A percentile compares a stretch with the other conserved stretches of the same genome.
These are phyloP conservation scores for Tryphoninae sp. DNA, from an alignment of 2,888 invertebrate genomes.

Conservation along the genomic window DNA sequence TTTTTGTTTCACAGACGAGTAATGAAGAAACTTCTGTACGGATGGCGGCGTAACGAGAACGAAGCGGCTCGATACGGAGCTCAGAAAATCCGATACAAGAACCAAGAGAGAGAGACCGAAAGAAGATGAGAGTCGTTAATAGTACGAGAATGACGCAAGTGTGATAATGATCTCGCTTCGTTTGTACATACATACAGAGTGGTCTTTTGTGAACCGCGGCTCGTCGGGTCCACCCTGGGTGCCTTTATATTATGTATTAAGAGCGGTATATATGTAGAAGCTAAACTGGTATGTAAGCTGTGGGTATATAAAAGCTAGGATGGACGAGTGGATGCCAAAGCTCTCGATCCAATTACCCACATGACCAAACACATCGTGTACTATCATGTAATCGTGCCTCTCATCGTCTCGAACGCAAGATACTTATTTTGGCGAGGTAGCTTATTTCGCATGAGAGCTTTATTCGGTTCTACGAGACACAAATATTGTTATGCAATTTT, in stretches of 20 bases:
- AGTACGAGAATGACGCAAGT: conserved; percentile 61
- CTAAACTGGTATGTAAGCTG: conserved; percentile 34
- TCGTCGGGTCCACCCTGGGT: conserved; percentile 38
- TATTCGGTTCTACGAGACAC: conserved; percentile 17
- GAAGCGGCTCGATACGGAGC: conserved; percentile 22
- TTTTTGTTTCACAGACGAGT: neutral
- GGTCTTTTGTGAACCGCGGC: conserved; percentile 56
- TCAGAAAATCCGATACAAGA: conserved; percentile 51
- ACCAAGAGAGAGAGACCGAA: conserved; percentile 11
- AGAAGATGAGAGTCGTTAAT: conserved; percentile 42
- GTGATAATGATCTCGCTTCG: conserved; percentile 60
- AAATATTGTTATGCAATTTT: conserved; percentile 6
- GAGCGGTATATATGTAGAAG: neutral
- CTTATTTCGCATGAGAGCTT: neutral
- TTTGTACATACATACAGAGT: conserved; percentile 54
- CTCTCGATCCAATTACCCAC: conserved; percentile 64
- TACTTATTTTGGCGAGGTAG: conserved; percentile 50
- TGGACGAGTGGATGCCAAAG: conserved; percentile 61
- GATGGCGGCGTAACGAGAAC: conserved; percentile 1
- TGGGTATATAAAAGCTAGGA: conserved; percentile 49
- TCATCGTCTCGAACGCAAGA: conserved; percentile 12
- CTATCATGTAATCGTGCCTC: conserved; percentile 46
- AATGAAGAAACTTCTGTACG: neutral
- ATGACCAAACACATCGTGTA: conserved; percentile 59
- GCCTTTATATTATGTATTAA: conserved; percentile 2